phyloP scores from a whole-genome alignment of 2,797 vertebrate species.

The Squalus acanthias region DNA sequence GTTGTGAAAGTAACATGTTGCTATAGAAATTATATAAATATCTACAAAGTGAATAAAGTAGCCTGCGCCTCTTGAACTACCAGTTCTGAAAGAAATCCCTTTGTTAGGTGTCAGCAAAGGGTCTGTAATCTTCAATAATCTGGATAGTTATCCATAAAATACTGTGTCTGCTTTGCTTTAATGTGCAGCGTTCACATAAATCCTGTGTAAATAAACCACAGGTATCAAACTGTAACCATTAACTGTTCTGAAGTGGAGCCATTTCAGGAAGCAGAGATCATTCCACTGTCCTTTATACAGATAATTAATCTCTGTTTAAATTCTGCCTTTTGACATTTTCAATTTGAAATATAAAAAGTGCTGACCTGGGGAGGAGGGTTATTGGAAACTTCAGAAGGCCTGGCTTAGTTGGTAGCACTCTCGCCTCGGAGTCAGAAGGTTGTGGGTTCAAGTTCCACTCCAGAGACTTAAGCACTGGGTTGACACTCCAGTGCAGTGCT shows the following conservation, averaged over 20 bases:
- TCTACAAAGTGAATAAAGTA: not conserved
- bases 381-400: not conserved
- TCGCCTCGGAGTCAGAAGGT: not conserved
- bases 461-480: not conserved
- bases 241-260: not conserved
- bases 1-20: not conserved
- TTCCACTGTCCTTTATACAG: not conserved
- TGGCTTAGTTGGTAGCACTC: not conserved
- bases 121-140: not conserved
- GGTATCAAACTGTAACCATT: not conserved
- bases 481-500: too few relatives aligned
- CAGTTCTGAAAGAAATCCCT: not conserved
- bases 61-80: not conserved
- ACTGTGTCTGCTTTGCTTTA: not conserved
- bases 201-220: not conserved
- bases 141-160: not conserved
- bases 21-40: not conserved
- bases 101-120: not conserved
- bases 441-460: not conserved
- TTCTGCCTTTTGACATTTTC: not conserved
- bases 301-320: not conserved
- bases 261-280: not conserved
- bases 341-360: not conserved
- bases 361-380: not conserved
- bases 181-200: not conserved